Percentiles rank a stretch among this genome's conserved stretches.
Evolutionary conservation across 2,888 invertebrate species (phyloP).

Genomic region (Colostygia pectinataria): DNA sequence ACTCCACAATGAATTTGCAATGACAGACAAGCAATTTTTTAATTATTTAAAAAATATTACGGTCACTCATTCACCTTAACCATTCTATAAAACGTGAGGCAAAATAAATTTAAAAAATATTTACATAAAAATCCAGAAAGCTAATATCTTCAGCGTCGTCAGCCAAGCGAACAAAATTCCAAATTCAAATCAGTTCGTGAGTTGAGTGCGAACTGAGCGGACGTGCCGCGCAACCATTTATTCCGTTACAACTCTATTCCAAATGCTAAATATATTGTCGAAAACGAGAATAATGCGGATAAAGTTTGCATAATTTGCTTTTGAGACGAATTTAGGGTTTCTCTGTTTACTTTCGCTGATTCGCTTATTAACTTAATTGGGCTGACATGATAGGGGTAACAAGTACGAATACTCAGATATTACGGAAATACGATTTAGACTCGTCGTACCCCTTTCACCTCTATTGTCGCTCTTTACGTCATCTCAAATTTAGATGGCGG

Average conservation of each 20-base stretch:
- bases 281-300: slow-evolving; percentile 68
- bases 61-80: too few relatives aligned
- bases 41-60: too few relatives aligned
- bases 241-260: slow-evolving; percentile 71
- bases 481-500: too few relatives aligned
- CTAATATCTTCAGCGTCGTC: slow-evolving; percentile 49
- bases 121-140: slow-evolving; percentile 39
- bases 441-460: too few relatives aligned
- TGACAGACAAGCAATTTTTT: too few relatives aligned
- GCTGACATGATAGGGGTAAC: slow-evolving; percentile 36
- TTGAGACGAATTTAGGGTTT: slow-evolving; percentile 55
- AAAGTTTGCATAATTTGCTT: slow-evolving; percentile 67
- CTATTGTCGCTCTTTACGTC: too few relatives aligned
- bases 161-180: slow-evolving; percentile 66
- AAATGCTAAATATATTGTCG: slow-evolving; percentile 74
- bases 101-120: slow-evolving; percentile 7
- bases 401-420: slow-evolving; percentile 3
- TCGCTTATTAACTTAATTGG: slow-evolving; percentile 44
- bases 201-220: slow-evolving; percentile 67
- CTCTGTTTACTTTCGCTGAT: slow-evolving; percentile 47
- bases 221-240: slow-evolving; percentile 71
- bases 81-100: slow-evolving; percentile 36
- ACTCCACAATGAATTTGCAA: neutral
- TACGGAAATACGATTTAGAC: too few relatives aligned
- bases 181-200: slow-evolving; percentile 81